Evolutionary conservation across 1,140 invertebrate genomes (phyloP).

Genomic region (Drosophila sucinea): DNA sequence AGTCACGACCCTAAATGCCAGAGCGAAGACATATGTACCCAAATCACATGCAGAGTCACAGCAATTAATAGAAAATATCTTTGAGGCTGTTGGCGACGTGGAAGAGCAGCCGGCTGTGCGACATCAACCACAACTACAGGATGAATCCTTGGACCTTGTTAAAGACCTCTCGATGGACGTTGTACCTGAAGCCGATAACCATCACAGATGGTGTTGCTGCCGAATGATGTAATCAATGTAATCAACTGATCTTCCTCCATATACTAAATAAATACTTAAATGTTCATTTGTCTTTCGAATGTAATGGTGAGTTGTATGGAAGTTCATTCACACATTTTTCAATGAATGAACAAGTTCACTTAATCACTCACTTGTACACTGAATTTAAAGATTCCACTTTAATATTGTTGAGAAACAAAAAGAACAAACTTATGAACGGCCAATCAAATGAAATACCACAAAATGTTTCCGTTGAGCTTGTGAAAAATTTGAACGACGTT

Average conservation of each 20-base stretch:
- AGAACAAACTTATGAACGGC: too few relatives aligned
- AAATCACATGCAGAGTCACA: slow-evolving; percentile 6
- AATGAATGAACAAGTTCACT: too few relatives aligned
- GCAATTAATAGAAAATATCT: slow-evolving; percentile 1
- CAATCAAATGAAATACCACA: too few relatives aligned
- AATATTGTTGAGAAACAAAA: too few relatives aligned
- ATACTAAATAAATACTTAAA: background rate
- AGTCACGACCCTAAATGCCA: slow-evolving; percentile 24
- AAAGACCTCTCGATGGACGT: background rate
- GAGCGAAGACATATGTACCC: slow-evolving; percentile 34
- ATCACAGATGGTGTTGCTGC: background rate
- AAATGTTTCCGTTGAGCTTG: too few relatives aligned
- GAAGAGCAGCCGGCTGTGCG: background rate
- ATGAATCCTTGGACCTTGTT: background rate
- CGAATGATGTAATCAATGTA: background rate
- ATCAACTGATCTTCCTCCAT: background rate
- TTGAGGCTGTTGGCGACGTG: slow-evolving; percentile 25
- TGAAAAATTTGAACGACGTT: too few relatives aligned
- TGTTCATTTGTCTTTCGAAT: background rate
- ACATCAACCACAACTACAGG: background rate
- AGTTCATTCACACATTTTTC: too few relatives aligned
- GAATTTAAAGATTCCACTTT: too few relatives aligned
- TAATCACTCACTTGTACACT: too few relatives aligned
- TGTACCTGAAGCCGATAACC: background rate
- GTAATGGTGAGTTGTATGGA: too few relatives aligned